Percentiles rank a stretch among this genome's conserved stretches.
phyloP scores from a whole-genome alignment of 2,888 invertebrate species.

The Piscicola geometra region DNA sequence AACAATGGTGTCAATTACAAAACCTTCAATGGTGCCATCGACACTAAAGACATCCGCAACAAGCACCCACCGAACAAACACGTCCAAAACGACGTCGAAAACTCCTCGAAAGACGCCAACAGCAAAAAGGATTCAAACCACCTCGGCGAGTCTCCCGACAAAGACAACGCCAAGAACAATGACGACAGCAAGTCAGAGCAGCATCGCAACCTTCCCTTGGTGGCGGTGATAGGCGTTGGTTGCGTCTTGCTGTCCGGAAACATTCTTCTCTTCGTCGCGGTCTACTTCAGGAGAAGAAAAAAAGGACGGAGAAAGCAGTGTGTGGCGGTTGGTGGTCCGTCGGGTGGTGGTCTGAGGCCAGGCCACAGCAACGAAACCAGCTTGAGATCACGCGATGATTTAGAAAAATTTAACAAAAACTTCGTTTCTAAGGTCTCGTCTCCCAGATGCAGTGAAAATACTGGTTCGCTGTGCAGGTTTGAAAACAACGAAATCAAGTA shows the following conservation, averaged over 20 bases:
- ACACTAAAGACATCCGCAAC: not conserved
- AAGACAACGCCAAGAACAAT: not conserved
- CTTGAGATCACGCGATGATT: not conserved
- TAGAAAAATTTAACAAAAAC: not conserved
- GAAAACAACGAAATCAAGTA: not conserved
- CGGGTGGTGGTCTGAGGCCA: not conserved
- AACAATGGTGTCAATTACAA: too few relatives aligned
- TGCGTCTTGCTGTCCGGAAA: slow-evolving; percentile 84
- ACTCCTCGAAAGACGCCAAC: not conserved
- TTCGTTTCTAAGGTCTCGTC: slow-evolving; percentile 1
- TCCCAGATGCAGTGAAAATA: slow-evolving; percentile 13
- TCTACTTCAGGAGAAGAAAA: slow-evolving; percentile 72
- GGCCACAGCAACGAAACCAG: not conserved
- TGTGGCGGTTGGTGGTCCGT: slow-evolving; percentile 5
- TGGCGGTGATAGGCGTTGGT: slow-evolving; percentile 74
- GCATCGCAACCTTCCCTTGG: slow-evolving; percentile 44
- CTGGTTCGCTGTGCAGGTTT: slow-evolving; percentile 1
- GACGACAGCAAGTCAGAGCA: not conserved
- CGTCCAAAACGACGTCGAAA: not conserved
- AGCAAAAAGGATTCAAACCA: not conserved
- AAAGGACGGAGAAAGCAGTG: slow-evolving; percentile 45
- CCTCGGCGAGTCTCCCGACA: not conserved
- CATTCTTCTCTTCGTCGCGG: slow-evolving; percentile 85
- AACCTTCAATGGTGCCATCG: too few relatives aligned
- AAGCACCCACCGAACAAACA: not conserved